Conservation (phyloP, 2,888 invertebrate species). For the Drosophila fulvimacula region DNA sequence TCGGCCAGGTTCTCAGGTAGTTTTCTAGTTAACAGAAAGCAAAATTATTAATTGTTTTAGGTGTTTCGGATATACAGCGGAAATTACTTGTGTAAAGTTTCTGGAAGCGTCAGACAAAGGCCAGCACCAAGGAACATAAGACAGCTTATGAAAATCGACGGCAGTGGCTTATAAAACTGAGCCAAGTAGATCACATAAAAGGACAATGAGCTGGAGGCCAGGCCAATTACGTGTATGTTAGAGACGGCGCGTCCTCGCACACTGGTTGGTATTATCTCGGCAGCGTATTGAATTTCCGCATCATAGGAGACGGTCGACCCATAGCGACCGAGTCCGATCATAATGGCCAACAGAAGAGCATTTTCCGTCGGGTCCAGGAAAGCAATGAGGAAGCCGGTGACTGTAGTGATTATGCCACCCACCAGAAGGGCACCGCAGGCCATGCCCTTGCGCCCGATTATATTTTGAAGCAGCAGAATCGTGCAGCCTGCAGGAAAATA, state of each 20-base stretch:
- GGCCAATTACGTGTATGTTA: slow-evolving; percentile 87
- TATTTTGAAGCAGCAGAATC: slow-evolving; percentile 82
- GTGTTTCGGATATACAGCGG: background rate
- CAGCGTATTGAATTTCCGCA: slow-evolving; percentile 88
- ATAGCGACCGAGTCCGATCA: slow-evolving; percentile 86
- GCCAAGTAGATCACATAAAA: slow-evolving; percentile 86
- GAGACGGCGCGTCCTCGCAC: slow-evolving; percentile 88
- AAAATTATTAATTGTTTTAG: background rate
- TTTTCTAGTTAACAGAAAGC: slow-evolving; percentile 71
- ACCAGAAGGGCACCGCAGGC: slow-evolving; percentile 86
- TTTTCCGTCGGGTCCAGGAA: slow-evolving; percentile 78
- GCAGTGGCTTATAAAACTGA: slow-evolving; percentile 84
- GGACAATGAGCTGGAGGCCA: slow-evolving; percentile 86
- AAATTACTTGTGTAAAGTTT: slow-evolving; percentile 85
- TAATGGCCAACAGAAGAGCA: slow-evolving; percentile 83
- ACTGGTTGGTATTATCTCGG: slow-evolving; percentile 88
- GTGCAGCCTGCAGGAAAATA: slow-evolving; percentile 86
- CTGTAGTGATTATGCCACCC: slow-evolving; percentile 86
- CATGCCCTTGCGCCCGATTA: slow-evolving; percentile 86
- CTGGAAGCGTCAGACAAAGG: slow-evolving; percentile 87
- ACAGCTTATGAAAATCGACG: slow-evolving; percentile 86
- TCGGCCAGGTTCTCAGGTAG: slow-evolving; percentile 87
- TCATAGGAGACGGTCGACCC: slow-evolving; percentile 87
- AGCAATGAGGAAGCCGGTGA: slow-evolving; percentile 85
- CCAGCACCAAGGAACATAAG: slow-evolving; percentile 86